Evolutionary conservation across 2,888 invertebrate species (phyloP).

Genomic region (Torymus auratus): DNA sequence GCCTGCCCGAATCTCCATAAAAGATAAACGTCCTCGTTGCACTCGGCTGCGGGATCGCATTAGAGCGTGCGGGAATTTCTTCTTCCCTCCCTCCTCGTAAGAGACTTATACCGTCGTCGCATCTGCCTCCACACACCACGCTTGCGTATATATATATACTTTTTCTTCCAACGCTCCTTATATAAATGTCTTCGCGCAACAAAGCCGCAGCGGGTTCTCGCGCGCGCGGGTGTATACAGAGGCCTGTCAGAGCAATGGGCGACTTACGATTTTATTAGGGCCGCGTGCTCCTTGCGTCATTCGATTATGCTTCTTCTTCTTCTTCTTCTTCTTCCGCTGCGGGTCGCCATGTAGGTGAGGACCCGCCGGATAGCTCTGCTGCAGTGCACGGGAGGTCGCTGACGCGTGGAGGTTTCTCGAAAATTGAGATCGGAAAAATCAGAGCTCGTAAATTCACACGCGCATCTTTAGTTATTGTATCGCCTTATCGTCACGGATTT

Average conservation of each 20-base stretch:
- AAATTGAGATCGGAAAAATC: conserved; percentile 39
- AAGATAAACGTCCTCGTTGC: conserved; percentile 29
- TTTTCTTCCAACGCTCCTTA: conserved; percentile 43
- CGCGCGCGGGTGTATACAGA: conserved; percentile 66
- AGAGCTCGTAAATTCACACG: conserved; percentile 57
- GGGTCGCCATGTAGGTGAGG: background rate
- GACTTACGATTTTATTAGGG: conserved; percentile 76
- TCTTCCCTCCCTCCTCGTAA: conserved; percentile 5
- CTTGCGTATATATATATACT: no score
- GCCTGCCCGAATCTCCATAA: conserved; percentile 34
- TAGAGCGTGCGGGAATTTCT: conserved; percentile 41
- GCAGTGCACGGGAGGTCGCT: background rate
- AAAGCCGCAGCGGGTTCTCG: conserved; percentile 51
- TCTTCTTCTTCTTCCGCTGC: conserved; percentile 33
- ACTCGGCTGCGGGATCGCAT: conserved; percentile 38
- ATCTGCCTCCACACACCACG: conserved; percentile 32
- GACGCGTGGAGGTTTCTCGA: conserved; percentile 13
- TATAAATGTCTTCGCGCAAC: conserved; percentile 31
- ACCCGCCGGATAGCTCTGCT: background rate
- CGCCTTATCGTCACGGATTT: background rate
- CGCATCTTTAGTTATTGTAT: conserved; percentile 19
- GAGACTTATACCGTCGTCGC: background rate
- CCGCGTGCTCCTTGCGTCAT: conserved; percentile 68
- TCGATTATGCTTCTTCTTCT: conserved; percentile 69
- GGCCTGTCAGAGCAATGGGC: conserved; percentile 69